Base-by-base conservation (phyloP, 2,888 invertebrate genomes). In the Tenthredo scrophulariae region DNA sequence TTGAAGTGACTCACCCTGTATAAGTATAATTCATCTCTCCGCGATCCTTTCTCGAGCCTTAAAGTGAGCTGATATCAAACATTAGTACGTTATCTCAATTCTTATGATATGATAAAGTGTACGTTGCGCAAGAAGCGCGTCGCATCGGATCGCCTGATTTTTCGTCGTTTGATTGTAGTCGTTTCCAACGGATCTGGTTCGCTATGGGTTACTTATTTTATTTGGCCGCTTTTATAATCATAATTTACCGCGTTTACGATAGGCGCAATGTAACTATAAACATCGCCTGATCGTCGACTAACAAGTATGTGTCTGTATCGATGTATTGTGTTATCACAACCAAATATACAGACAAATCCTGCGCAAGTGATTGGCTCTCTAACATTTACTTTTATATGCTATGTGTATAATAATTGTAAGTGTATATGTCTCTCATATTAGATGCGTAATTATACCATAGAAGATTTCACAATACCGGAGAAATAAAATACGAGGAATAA, bases 161-260 rank as follows among this genome's bases (percentile, higher is more conserved):
- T 83, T 67, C 46, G 46, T 83, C 43, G 22, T 67, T 67, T 37
- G 67, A 83, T 67, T 46, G 37, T 70, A 83, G 29, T 65, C 58
- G 22, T 18, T n/a, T 54, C 2, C 6, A 46, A 67, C 67, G 46
- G 22, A 22, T 33, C 7, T 46, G 83, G 83, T 83, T 67, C 46
- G 29, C 29, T 80, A 40, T 70, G 83, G 83, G 70, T 83, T 70
- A 83, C n/a, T 83, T 70, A 67, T 15, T 83, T 83, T 50, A 67
- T 83, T 67, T 58, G 50, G 46, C 43, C 37, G 83, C 15, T 33
- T 70, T 65, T n/a, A 70, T 70, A 62, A 80, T 70, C 50, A 67
- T 67, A 13, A 67, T 83, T 80, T 80, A 80, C 54, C 15, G n/a
- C 50, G 33, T 29, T 77, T 29, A 62, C 40, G 37, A 80, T 62